Percentiles rank a stretch among this genome's conserved stretches.
Conservation (phyloP, 2,797 vertebrate genomes). For the Clamator glandarius region DNA sequence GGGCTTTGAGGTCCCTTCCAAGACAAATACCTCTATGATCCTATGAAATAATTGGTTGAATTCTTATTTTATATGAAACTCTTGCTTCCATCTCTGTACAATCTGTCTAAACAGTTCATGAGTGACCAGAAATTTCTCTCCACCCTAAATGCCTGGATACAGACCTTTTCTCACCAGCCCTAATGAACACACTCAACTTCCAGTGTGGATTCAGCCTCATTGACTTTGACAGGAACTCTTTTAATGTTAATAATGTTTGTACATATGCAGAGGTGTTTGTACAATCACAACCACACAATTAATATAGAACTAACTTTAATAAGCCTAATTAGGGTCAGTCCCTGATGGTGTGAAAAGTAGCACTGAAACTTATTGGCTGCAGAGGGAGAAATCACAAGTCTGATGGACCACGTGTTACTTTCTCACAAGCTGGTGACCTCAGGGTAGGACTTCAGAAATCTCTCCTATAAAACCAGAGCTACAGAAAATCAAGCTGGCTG, state of each 20-base stretch:
- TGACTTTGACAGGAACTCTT: neutral
- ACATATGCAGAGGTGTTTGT: slow-evolving; percentile 9
- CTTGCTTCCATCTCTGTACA: neutral
- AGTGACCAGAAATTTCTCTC: neutral
- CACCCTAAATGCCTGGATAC: neutral
- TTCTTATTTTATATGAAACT: neutral
- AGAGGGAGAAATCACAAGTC: slow-evolving; percentile 8
- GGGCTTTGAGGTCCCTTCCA: too few relatives aligned
- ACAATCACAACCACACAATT: neutral
- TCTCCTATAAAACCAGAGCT: slow-evolving; percentile 35
- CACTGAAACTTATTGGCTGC: slow-evolving; percentile 22
- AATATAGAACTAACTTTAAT: slow-evolving; percentile 25
- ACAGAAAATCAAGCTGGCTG: neutral
- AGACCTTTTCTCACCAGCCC: neutral
- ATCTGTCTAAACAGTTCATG: neutral
- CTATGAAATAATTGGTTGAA: neutral
- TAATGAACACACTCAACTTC: neutral
- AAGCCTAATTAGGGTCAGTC: slow-evolving; percentile 42
- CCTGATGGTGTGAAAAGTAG: slow-evolving; percentile 45
- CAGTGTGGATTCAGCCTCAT: neutral
- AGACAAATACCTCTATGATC: too few relatives aligned
- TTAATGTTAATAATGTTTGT: neutral
- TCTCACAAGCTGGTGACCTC: slow-evolving; percentile 28
- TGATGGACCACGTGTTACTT: neutral
- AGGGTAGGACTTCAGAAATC: slow-evolving; percentile 37